These are phyloP conservation scores for Leptodactylus fuscus DNA, from an alignment of 2,113 vertebrate species.

Conservation along the genomic window DNA sequence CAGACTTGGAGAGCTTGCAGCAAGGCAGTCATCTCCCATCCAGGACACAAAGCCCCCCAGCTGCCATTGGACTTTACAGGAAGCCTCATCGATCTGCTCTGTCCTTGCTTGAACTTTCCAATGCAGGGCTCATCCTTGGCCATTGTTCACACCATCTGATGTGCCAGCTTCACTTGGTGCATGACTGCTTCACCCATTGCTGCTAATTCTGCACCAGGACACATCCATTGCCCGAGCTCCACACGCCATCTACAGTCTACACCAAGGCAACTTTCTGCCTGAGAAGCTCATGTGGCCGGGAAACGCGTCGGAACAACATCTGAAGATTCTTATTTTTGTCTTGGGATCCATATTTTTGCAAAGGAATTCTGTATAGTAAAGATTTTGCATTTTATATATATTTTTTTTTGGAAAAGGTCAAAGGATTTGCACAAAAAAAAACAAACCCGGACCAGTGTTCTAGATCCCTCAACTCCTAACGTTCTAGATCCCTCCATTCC, in stretches of 20 bases:
- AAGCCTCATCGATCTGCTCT: constrained; percentile 49
- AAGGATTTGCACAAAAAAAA: constrained; percentile 39
- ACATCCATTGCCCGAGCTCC: constrained; percentile 55
- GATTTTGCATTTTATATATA: not conserved
- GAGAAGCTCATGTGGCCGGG: not conserved
- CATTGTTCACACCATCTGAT: constrained; percentile 26
- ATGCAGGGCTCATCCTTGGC: not conserved
- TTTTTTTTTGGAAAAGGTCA: not conserved
- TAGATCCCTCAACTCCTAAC: not conserved
- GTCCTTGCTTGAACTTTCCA: constrained; percentile 64
- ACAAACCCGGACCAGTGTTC: too few relatives aligned
- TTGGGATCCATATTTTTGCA: constrained; percentile 20
- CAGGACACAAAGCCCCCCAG: constrained; percentile 59
- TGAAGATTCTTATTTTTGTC: constrained; percentile 32
- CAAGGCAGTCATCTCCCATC: constrained; percentile 65
- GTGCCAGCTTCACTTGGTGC: constrained; percentile 1
- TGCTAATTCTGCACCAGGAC: not conserved
- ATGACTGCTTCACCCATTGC: constrained; percentile 23
- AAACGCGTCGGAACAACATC: not conserved
- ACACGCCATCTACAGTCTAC: constrained; percentile 71
- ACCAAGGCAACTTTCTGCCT: constrained; percentile 61
- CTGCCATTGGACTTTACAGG: constrained; percentile 49
- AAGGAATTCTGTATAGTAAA: not conserved
- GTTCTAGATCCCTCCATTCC: not conserved
- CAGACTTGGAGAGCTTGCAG: not conserved